Percentiles rank a stretch among this genome's conserved stretches.
Evolutionary conservation across 2,888 invertebrate species (phyloP).

Genomic region (Eremobia ochroleuca): DNA sequence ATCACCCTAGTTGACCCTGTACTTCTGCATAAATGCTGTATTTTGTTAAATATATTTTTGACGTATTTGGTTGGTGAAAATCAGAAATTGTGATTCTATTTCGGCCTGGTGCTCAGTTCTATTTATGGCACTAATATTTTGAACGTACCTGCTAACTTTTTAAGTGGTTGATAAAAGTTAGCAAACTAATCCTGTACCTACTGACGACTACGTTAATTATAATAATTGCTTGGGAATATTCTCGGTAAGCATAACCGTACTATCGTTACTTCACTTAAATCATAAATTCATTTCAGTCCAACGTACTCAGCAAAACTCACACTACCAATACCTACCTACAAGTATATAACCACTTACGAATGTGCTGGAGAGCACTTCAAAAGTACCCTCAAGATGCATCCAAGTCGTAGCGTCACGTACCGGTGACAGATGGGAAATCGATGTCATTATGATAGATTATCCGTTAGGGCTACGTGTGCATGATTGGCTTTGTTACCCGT

Average conservation of each 20-base stretch:
- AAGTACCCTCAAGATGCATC: conserved; percentile 75
- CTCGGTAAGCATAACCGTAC: background rate
- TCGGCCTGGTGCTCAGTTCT: background rate
- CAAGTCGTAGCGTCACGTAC: conserved; percentile 80
- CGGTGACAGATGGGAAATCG: conserved; percentile 86
- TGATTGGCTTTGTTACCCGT: conserved; percentile 90
- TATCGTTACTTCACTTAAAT: background rate
- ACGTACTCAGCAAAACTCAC: background rate
- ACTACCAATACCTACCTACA: conserved; percentile 9
- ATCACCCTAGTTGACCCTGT: background rate
- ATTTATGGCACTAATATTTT: background rate
- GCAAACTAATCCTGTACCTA: background rate
- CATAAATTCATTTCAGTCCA: background rate
- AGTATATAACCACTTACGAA: conserved; percentile 53
- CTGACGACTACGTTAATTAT: background rate
- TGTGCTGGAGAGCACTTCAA: conserved; percentile 61
- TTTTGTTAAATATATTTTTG: background rate
- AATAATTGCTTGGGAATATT: background rate
- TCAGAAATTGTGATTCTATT: background rate
- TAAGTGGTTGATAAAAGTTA: conserved; percentile 13
- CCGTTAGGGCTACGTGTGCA: conserved; percentile 83
- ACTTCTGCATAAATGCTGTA: background rate
- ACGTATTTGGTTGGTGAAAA: background rate
- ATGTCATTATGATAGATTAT: conserved; percentile 91
- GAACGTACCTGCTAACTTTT: conserved; percentile 11